Conservation (phyloP, 2,888 invertebrate genomes). For the Scotopteryx bipunctaria region DNA sequence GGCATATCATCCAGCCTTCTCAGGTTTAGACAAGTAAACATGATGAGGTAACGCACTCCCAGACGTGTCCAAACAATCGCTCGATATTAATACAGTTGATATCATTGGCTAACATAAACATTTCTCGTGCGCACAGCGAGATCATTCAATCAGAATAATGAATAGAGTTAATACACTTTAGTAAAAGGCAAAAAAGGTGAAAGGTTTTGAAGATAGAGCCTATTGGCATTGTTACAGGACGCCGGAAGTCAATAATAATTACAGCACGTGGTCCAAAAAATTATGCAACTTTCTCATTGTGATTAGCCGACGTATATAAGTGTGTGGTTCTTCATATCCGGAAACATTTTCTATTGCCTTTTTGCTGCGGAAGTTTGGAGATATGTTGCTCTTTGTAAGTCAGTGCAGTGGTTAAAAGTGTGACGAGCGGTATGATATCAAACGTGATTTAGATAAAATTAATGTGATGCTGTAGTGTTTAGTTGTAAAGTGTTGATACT, state of each 20-base stretch:
- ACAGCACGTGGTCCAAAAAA: conserved; percentile 44
- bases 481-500: background rate
- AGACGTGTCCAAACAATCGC: conserved; percentile 29
- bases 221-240: conserved; percentile 45
- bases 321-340: conserved; percentile 45
- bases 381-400: conserved; percentile 51
- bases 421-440: background rate
- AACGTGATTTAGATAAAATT: background rate
- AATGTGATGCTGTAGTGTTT: background rate
- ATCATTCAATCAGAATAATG: conserved; percentile 32
- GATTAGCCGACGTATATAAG: conserved; percentile 52
- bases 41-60: conserved; percentile 20
- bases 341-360: conserved; percentile 45
- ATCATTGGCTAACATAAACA: conserved; percentile 27
- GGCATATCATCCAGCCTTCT: no score
- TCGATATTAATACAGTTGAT: conserved; percentile 29
- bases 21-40: conserved; percentile 26
- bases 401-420: conserved; percentile 1
- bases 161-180: conserved; percentile 36
- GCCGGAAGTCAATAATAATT: conserved; percentile 43
- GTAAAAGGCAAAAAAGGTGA: conserved; percentile 45
- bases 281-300: conserved; percentile 54
- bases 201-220: conserved; percentile 38
- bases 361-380: conserved; percentile 34
- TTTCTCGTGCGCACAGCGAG: conserved; percentile 15